Evolutionary conservation across 2,113 vertebrate species (phyloP).

Genomic region (Oceanites oceanicus): DNA sequence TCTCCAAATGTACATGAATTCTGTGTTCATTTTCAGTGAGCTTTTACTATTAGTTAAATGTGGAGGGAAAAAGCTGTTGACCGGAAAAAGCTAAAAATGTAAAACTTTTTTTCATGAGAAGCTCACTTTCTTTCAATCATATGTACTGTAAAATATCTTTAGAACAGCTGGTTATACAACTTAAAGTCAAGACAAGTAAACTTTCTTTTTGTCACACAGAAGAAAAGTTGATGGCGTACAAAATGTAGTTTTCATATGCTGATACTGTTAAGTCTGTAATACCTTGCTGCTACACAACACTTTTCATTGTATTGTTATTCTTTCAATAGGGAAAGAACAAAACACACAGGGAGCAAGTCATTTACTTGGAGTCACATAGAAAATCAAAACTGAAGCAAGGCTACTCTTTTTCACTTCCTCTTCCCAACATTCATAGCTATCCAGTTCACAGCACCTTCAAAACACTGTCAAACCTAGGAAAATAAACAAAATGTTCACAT

Average conservation of each 20-base stretch:
- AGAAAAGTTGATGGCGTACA: not conserved
- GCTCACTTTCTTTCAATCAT: not conserved
- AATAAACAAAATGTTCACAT: accelerated
- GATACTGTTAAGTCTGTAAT: not conserved
- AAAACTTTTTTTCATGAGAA: not conserved
- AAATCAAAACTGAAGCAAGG: not conserved
- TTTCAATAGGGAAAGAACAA: not conserved
- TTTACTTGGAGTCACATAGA: not conserved
- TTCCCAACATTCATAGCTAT: not conserved
- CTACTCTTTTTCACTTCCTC: not conserved
- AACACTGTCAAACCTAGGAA: not conserved
- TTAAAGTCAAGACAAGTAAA: not conserved
- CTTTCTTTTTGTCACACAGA: not conserved
- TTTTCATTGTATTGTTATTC: not conserved
- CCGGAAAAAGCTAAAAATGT: not conserved
- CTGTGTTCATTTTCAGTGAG: not conserved
- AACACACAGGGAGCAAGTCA: not conserved
- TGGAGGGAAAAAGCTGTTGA: not conserved
- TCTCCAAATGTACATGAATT: not conserved
- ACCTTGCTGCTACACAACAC: not conserved
- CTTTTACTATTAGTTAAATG: not conserved
- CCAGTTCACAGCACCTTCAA: not conserved
- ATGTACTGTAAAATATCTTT: not conserved
- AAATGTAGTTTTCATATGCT: not conserved
- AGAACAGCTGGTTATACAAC: not conserved